Percentiles rank a stretch among this genome's conserved stretches.
phyloP scores from a whole-genome alignment of 2,888 invertebrate genomes.

The Aethes cnicana region DNA sequence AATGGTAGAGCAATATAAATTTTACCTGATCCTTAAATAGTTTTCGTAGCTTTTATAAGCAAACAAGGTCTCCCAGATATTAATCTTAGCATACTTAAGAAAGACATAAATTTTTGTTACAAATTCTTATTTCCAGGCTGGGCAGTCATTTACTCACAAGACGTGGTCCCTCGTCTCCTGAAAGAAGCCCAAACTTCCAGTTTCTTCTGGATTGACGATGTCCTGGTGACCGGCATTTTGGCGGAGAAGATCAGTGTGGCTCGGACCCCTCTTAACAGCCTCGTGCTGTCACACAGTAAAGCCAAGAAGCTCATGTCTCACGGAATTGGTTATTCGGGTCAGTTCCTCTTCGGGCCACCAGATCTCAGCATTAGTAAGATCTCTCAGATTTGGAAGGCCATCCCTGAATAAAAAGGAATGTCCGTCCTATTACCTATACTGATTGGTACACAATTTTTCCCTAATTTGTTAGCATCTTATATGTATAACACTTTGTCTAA shows the following conservation, averaged over 20 bases:
- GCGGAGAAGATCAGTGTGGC: constrained; percentile 81
- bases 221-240: constrained; percentile 88
- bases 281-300: constrained; percentile 56
- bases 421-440: no score
- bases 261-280: constrained; percentile 74
- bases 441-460: no score
- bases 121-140: constrained; percentile 60
- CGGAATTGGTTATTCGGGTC: constrained; percentile 49
- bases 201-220: constrained; percentile 93
- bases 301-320: constrained; percentile 47
- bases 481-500: no score
- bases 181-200: constrained; percentile 82
- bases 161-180: constrained; percentile 82
- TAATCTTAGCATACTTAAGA: not conserved
- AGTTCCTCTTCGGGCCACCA: constrained; percentile 81
- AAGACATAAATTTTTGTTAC: not conserved
- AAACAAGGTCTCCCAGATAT: no score
- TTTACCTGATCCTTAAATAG: not conserved
- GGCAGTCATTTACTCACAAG: constrained; percentile 86
- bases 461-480: no score
- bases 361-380: constrained; percentile 74
- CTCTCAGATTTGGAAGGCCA: constrained; percentile 72
- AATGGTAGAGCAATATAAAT: no score
- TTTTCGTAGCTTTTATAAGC: no score
- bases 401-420: constrained; percentile 44